phyloP scores from a whole-genome alignment of 2,113 vertebrate genomes.

The Cisticola juncidis region DNA sequence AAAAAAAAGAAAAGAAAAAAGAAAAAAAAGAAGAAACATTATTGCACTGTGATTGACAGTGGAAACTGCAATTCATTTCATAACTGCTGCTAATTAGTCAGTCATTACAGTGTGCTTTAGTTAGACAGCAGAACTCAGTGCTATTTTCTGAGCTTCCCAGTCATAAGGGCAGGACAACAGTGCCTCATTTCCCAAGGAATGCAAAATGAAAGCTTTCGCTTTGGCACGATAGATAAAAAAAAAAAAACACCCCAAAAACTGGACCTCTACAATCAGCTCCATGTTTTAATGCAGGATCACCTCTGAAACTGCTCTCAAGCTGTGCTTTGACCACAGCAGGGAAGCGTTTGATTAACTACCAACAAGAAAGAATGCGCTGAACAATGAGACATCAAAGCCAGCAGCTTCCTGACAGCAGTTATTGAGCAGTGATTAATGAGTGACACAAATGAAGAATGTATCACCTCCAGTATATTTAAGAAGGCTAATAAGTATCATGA shows the following conservation, averaged over 20 bases:
- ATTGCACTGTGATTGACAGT: slow-evolving; percentile 29
- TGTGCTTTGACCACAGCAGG: slow-evolving; percentile 75
- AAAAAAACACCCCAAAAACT: background rate
- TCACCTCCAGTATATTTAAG: slow-evolving; percentile 24
- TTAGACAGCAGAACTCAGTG: background rate
- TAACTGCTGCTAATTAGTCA: slow-evolving; percentile 38
- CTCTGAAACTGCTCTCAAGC: slow-evolving; percentile 56
- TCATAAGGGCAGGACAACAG: background rate
- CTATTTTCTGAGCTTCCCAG: background rate
- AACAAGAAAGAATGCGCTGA: slow-evolving; percentile 71
- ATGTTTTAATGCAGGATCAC: slow-evolving; percentile 66
- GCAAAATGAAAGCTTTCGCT: background rate
- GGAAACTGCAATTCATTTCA: slow-evolving; percentile 22
- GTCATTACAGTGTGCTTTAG: slow-evolving; percentile 9
- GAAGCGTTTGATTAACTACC: slow-evolving; percentile 80
- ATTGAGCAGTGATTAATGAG: slow-evolving; percentile 85
- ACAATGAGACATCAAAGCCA: slow-evolving; percentile 81
- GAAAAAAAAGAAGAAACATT: background rate
- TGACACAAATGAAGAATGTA: slow-evolving; percentile 61
- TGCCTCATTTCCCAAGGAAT: background rate
- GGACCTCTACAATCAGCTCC: background rate
- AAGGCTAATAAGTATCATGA: slow-evolving; percentile 14
- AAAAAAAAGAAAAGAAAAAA: background rate
- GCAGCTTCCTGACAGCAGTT: slow-evolving; percentile 81
- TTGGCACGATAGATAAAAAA: background rate